phyloP scores from a whole-genome alignment of 2,888 invertebrate species.

The Ischnura elegans region DNA sequence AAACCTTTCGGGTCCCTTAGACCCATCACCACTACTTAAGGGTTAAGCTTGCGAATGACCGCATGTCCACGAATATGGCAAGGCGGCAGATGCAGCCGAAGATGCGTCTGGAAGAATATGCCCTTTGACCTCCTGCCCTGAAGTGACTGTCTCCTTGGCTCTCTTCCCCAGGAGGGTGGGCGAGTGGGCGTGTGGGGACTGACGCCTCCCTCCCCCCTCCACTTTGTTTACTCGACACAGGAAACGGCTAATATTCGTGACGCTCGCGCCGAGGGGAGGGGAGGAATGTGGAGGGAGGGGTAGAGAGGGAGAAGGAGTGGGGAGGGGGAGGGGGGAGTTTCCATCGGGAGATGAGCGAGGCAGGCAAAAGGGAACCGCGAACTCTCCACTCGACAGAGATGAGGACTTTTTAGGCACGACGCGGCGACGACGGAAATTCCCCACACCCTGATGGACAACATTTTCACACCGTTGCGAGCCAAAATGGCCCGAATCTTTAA shows the following conservation, averaged over 20 bases:
- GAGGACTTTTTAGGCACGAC: too few relatives aligned
- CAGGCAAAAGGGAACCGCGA: background rate
- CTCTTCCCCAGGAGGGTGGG: background rate
- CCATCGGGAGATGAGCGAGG: background rate
- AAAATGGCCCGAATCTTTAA: too few relatives aligned
- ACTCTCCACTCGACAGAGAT: too few relatives aligned
- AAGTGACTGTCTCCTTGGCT: background rate
- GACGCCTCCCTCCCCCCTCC: background rate
- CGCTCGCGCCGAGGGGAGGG: background rate
- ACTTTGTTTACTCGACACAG: constrained; percentile 60
- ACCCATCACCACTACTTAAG: too few relatives aligned
- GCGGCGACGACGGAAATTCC: too few relatives aligned
- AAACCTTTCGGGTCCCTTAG: too few relatives aligned
- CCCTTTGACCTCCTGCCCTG: background rate
- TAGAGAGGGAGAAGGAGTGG: background rate
- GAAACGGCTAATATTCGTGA: constrained; percentile 45
- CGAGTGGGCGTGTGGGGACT: background rate
- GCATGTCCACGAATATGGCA: too few relatives aligned
- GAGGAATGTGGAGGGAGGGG: background rate
- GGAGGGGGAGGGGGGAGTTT: background rate
- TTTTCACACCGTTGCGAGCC: too few relatives aligned
- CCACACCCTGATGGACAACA: too few relatives aligned
- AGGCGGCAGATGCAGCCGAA: too few relatives aligned
- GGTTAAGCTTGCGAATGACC: too few relatives aligned
- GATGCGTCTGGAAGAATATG: too few relatives aligned